Percentiles rank a stretch among this genome's conserved stretches.
phyloP scores from a whole-genome alignment of 2,888 invertebrate species.

The Leucophenga montana region DNA sequence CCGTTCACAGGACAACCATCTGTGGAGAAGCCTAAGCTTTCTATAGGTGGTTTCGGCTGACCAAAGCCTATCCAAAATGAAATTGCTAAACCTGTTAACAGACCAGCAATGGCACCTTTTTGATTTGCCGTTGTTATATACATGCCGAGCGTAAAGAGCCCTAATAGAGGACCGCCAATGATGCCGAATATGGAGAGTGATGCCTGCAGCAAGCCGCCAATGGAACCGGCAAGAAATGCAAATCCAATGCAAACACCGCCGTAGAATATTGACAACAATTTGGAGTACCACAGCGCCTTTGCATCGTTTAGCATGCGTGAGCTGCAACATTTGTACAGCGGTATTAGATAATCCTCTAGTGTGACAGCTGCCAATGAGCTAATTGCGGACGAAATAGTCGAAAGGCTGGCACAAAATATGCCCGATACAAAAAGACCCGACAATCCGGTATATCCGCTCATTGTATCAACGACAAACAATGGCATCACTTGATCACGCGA shows the following conservation, averaged over 20 bases:
- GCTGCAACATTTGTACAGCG: constrained; percentile 68
- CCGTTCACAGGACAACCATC: constrained; percentile 75
- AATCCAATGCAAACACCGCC: constrained; percentile 85
- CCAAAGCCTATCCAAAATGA: constrained; percentile 91
- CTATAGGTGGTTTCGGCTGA: constrained; percentile 79
- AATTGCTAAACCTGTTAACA: constrained; percentile 78
- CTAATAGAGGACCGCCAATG: constrained; percentile 89
- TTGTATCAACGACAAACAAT: constrained; percentile 83
- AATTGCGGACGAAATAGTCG: constrained; percentile 92
- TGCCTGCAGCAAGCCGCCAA: constrained; percentile 91
- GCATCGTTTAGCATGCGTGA: constrained; percentile 71
- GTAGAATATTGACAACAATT: constrained; percentile 81
- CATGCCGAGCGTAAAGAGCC: constrained; percentile 90
- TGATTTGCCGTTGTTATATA: constrained; percentile 83
- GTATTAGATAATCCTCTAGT: constrained; percentile 87
- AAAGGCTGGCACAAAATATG: constrained; percentile 92
- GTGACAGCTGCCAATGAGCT: constrained; percentile 94
- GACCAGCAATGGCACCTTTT: constrained; percentile 80
- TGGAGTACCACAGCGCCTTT: constrained; percentile 76
- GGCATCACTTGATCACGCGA: constrained; percentile 87
- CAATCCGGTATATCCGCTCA: constrained; percentile 83
- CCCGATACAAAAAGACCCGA: constrained; percentile 93
- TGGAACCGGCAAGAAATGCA: constrained; percentile 86
- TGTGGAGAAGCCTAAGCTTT: constrained; percentile 76
- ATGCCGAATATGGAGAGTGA: constrained; percentile 90